Conservation (phyloP, 2,113 vertebrate species). For the Passer montanus region DNA sequence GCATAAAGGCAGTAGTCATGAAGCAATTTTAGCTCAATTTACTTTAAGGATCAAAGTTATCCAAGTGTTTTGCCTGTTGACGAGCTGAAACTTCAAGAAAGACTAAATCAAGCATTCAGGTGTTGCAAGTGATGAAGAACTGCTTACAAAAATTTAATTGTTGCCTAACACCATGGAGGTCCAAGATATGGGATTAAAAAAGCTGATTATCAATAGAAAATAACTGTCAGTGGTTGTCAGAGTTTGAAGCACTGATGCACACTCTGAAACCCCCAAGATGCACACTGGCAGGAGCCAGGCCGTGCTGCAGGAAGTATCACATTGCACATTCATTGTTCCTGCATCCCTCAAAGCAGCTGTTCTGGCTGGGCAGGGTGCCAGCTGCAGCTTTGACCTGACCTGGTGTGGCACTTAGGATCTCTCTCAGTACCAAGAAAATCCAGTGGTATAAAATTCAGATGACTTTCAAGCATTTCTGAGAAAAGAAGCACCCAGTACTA, state of each 20-base stretch:
- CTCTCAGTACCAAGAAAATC: background rate
- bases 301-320: background rate
- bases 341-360: background rate
- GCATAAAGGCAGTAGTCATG: background rate
- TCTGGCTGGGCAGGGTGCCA: background rate
- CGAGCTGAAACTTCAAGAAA: background rate
- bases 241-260: background rate
- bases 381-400: background rate
- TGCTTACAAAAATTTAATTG: background rate
- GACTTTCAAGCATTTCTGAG: background rate
- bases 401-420: background rate
- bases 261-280: background rate
- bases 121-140: background rate
- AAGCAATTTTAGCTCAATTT: background rate
- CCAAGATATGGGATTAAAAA: background rate
- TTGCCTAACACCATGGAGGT: rapidly evolving
- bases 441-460: background rate
- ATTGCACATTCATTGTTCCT: background rate
- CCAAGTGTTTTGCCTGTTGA: background rate
- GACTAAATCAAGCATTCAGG: background rate
- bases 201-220: background rate
- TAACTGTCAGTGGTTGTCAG: background rate
- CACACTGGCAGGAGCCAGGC: background rate
- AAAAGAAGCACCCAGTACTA: background rate
- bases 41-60: background rate